Percentiles rank a stretch among this genome's conserved stretches.
phyloP scores from a whole-genome alignment of 2,113 vertebrate genomes.

The Xyrauchen texanus region DNA sequence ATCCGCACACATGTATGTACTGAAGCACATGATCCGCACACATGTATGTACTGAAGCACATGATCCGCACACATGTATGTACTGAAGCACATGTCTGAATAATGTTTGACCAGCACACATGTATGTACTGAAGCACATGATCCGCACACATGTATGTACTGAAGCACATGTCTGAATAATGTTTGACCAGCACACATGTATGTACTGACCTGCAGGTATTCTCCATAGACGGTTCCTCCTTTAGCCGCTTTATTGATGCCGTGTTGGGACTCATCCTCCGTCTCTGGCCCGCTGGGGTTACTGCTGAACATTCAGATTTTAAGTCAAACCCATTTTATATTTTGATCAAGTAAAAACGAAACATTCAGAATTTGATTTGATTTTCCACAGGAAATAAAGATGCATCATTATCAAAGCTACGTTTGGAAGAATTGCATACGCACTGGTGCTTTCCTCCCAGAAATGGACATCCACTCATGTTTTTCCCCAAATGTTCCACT shows the following conservation, averaged over 20 bases:
- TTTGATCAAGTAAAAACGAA: neutral
- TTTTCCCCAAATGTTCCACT: conserved; percentile 27
- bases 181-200: neutral
- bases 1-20: no score
- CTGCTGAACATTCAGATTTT: conserved; percentile 73
- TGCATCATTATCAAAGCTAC: no score
- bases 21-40: no score
- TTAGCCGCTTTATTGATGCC: conserved; percentile 86
- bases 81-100: no score
- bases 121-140: no score
- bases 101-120: no score
- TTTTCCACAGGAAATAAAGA: no score
- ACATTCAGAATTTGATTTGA: no score
- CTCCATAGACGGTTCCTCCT: conserved; percentile 87
- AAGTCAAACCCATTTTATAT: neutral
- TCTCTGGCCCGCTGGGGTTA: conserved; percentile 68
- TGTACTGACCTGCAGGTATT: conserved; percentile 86
- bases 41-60: no score
- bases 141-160: no score
- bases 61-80: no score
- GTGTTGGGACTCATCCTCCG: conserved; percentile 79
- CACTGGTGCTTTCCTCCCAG: conserved; percentile 80
- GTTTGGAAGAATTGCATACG: conserved; percentile 58
- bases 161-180: neutral
- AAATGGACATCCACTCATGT: conserved; percentile 90